Evolutionary conservation across 2,888 invertebrate species (phyloP), one percentile per base, ranked within the genome.

Genomic region (Clitarchus hookeri): DNA sequence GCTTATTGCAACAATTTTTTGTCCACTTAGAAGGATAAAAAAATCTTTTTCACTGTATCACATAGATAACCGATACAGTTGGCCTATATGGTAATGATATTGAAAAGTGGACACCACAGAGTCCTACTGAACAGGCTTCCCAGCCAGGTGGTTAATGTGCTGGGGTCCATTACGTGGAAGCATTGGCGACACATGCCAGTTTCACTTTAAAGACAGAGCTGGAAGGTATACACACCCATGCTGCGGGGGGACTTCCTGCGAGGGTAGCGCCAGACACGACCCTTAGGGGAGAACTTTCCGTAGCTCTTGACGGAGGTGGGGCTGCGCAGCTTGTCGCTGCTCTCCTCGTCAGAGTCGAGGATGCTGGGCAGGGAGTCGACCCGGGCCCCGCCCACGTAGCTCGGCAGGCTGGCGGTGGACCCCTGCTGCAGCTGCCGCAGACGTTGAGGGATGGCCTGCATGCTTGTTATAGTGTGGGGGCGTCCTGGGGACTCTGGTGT

Each of bases 301-400:
- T 93, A 94, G 90, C 94, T 94, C 53, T 94, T 93, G 84, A 85
- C 84, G 8, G 95, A 95, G 11, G 94, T 94, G 0, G 95, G 95
- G 89, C 94, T 95, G 82, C 94, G 93, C 36, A 93, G 92, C 86
- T 92, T 91, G 84, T 93, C 93, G 88, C 93, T 93, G 90, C 92
- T 92, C 89, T 91, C 93, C 80, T 94, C 94, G 87, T 96, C 96
- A 0, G 95, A 95, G 90, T 96, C 96, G 89, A 97, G 92, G 90
- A 97, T 96, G 90, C 96, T 97, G 0, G 97, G 97, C 90, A 97
- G 91, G 86, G 97, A 97, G 90, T 95, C 96, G 84, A 97, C 96
- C 91, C 95, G 93, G 91, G 92, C 26, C 36, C 48, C 84, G n/a
- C 78, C 65, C 19, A 83, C 83, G n/a, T 65, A 19, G 19, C 84